Evolutionary conservation across 2,888 invertebrate species (phyloP).

Genomic region (Gryllus longicercus): DNA sequence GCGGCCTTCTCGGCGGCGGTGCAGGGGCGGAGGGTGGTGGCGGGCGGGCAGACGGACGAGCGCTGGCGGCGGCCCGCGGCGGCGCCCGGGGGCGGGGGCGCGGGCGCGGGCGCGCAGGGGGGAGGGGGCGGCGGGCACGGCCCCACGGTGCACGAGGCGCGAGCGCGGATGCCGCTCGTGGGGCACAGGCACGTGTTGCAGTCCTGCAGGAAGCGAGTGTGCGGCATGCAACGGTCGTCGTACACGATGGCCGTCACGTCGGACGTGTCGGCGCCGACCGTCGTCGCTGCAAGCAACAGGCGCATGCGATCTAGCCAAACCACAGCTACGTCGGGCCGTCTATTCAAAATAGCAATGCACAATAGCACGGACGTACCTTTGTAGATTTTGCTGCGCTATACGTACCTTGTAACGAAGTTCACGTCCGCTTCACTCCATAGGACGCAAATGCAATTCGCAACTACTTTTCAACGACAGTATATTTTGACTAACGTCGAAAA

Average conservation of each 20-base stretch:
- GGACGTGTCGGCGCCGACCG: neutral
- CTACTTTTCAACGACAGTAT: too few relatives aligned
- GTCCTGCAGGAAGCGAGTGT: neutral
- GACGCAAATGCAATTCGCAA: too few relatives aligned
- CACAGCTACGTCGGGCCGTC: too few relatives aligned
- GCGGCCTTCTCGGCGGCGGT: neutral
- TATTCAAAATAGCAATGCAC: too few relatives aligned
- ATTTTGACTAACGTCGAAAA: too few relatives aligned
- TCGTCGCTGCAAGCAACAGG: too few relatives aligned
- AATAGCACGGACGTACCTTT: too few relatives aligned
- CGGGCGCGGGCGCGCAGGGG: neutral
- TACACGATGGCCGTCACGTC: neutral
- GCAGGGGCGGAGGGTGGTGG: neutral
- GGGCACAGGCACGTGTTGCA: slow-evolving; percentile 18
- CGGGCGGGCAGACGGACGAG: neutral
- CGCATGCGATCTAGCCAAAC: too few relatives aligned
- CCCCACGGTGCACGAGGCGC: neutral
- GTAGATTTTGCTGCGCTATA: too few relatives aligned
- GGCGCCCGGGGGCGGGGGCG: neutral
- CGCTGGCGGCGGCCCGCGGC: neutral
- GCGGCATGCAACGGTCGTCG: neutral
- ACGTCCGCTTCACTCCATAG: too few relatives aligned
- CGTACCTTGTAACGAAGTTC: too few relatives aligned
- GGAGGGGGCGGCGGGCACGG: neutral
- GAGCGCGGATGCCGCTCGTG: neutral